Conservation (phyloP, 2,888 invertebrate species). For the Hirtodrosophila alboralis region DNA sequence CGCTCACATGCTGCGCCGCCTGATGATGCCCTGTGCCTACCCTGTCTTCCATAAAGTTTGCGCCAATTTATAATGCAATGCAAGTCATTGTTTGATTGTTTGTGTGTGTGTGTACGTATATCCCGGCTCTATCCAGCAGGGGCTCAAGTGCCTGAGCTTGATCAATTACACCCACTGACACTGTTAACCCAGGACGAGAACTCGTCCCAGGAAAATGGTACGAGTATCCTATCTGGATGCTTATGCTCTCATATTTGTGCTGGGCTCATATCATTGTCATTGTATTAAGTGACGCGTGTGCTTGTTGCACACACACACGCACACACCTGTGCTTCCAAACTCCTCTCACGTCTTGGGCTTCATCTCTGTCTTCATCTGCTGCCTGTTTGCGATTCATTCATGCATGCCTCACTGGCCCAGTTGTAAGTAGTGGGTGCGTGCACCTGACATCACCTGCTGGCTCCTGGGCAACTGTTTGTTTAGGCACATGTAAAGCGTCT, state of each 20-base stretch:
- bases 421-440: constrained; percentile 50
- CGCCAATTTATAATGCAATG: constrained; percentile 63
- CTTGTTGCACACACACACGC: constrained; percentile 46
- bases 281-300: constrained; percentile 75
- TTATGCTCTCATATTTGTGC: constrained; percentile 44
- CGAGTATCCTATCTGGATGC: background rate
- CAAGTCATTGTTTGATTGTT: constrained; percentile 69
- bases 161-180: constrained; percentile 75
- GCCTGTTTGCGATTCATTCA: constrained; percentile 69
- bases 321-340: constrained; percentile 21
- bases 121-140: constrained; percentile 23
- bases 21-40: background rate
- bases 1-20: constrained; percentile 16
- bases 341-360: constrained; percentile 8
- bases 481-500: constrained; percentile 77
- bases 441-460: constrained; percentile 48
- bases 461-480: constrained; percentile 59
- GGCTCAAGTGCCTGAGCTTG: constrained; percentile 51
- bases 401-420: constrained; percentile 66
- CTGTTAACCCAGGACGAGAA: constrained; percentile 39
- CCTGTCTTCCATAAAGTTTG: constrained; percentile 27
- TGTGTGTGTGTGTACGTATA: constrained; percentile 19
- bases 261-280: constrained; percentile 72
- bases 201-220: background rate
- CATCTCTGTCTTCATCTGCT: constrained; percentile 17